phyloP scores from a whole-genome alignment of 2,113 vertebrate genomes.

The Craseonycteris thonglongyai region DNA sequence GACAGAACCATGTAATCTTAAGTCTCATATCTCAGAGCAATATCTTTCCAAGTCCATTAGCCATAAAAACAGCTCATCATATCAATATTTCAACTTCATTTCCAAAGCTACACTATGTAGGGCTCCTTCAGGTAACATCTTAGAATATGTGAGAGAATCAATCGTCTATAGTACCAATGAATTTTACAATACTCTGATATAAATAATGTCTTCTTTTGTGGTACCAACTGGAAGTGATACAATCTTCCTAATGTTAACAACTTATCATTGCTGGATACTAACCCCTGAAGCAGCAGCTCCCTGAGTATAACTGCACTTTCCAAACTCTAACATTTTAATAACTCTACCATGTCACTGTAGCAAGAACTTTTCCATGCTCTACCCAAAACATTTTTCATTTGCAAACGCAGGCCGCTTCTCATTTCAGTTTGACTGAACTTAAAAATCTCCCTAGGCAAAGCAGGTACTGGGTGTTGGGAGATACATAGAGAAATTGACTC shows the following conservation, averaged over 20 bases:
- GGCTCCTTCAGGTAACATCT: neutral
- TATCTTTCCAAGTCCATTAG: neutral
- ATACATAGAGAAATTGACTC: neutral
- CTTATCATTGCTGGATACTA: conserved; percentile 34
- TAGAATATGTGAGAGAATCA: neutral
- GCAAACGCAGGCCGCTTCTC: neutral
- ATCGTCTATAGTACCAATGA: neutral
- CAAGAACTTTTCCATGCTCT: neutral
- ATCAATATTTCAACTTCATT: neutral
- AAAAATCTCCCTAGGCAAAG: neutral
- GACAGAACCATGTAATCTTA: neutral
- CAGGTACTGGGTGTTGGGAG: neutral
- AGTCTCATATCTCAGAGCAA: neutral
- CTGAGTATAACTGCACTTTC: neutral
- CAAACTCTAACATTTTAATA: conserved; percentile 4
- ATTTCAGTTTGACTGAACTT: neutral
- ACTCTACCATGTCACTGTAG: neutral
- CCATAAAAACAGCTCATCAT: neutral
- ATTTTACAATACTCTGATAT: neutral
- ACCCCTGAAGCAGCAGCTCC: conserved; percentile 30
- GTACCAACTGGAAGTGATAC: conserved; percentile 35
- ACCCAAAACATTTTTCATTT: neutral
- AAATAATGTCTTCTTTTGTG: conserved; percentile 28
- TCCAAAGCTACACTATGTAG: neutral
- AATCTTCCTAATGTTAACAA: conserved; percentile 47